These are phyloP conservation scores for Zoanthus solanderi DNA, from an alignment of 92 coral and sea anemone species.

Conservation along the genomic window DNA sequence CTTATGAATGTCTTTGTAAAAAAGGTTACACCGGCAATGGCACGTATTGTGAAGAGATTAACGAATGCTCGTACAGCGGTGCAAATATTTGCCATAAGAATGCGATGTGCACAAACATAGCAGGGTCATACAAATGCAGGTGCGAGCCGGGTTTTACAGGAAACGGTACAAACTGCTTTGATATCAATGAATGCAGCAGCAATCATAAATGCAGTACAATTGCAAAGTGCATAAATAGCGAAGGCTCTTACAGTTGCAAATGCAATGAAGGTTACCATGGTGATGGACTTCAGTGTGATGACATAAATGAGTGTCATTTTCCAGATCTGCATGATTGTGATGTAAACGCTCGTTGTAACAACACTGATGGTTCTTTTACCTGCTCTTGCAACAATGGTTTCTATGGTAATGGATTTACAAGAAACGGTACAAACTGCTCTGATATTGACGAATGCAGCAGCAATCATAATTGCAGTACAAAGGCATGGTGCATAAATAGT, in stretches of 20 bases:
- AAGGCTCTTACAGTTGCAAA: slow-evolving; percentile 19
- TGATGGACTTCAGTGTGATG: background rate
- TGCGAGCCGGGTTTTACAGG: slow-evolving; percentile 24
- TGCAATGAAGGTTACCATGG: slow-evolving; percentile 16
- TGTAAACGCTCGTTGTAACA: slow-evolving; percentile 19
- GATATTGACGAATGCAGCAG: background rate
- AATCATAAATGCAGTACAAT: slow-evolving; percentile 5
- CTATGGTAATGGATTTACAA: background rate
- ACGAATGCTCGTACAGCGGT: slow-evolving; percentile 19
- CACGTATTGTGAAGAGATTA: slow-evolving; percentile 15
- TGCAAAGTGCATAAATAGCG: slow-evolving; percentile 16
- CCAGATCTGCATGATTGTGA: background rate
- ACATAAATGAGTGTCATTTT: slow-evolving; percentile 18
- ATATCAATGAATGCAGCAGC: slow-evolving; percentile 8
- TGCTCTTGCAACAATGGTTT: slow-evolving; percentile 29
- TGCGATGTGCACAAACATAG: slow-evolving; percentile 1
- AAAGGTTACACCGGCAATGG: slow-evolving; percentile 28
- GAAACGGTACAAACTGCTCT: slow-evolving; percentile 5
- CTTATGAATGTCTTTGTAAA: background rate
- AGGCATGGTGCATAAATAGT: background rate
- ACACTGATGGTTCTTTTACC: slow-evolving; percentile 25
- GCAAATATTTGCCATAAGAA: slow-evolving; percentile 18
- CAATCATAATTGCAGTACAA: background rate
- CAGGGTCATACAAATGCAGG: slow-evolving; percentile 16
- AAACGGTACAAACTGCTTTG: slow-evolving; percentile 13